Conservation (phyloP, 1,140 invertebrate genomes). For the Ostrea denselamellosa region DNA sequence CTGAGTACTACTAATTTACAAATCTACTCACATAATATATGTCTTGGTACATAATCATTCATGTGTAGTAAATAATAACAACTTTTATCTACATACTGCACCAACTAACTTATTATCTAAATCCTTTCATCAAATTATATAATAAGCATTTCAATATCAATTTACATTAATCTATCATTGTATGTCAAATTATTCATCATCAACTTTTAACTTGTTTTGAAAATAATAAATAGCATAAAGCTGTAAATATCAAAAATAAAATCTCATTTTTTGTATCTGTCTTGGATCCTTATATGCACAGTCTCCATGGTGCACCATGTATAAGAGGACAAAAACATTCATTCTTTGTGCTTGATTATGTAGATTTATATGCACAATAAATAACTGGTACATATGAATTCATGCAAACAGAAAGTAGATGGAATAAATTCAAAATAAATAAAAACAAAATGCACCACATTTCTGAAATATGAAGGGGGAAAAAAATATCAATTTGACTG, state of each 20-base stretch:
- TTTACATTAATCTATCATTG: too few species aligned
- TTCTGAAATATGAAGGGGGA: conserved; percentile 31
- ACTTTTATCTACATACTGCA: not conserved
- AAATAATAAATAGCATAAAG: not conserved
- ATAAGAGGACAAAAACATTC: not conserved
- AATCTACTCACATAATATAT: not conserved
- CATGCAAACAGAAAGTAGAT: conserved; percentile 6
- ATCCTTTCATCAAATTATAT: too few species aligned
- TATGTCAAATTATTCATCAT: too few species aligned
- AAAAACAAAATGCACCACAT: not conserved
- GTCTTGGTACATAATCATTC: not conserved
- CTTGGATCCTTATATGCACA: not conserved
- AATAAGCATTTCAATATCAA: too few species aligned
- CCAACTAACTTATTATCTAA: not conserved
- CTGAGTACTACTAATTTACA: not conserved
- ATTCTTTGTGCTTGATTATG: not conserved
- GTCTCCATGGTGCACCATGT: not conserved
- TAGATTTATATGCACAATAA: not conserved
- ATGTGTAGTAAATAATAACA: not conserved
- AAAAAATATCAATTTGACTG: not conserved
- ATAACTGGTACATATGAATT: conserved; percentile 4
- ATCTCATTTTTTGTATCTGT: not conserved
- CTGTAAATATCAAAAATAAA: not conserved
- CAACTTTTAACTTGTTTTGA: not conserved
- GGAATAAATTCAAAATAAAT: not conserved